Conservation (phyloP, 1,140 invertebrate species). For the Danaus plexippus region DNA sequence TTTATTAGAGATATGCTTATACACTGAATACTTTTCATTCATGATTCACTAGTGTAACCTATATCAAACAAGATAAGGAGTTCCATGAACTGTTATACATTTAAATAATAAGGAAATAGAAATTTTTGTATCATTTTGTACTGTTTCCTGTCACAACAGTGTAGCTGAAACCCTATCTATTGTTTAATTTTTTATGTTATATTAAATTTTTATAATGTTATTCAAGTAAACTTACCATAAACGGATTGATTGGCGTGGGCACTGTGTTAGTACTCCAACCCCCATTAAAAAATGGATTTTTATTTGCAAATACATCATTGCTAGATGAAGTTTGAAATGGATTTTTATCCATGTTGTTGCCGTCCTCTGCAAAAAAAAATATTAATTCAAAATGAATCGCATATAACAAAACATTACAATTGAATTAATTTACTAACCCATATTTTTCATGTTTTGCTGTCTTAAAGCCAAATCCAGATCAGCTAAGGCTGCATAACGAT, state of each 20-base stretch:
- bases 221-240: slow-evolving; percentile 42
- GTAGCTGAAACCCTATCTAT: no score
- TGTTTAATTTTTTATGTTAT: slow-evolving; percentile 3
- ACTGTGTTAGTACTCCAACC: slow-evolving; percentile 44
- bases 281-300: slow-evolving; percentile 62
- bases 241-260: slow-evolving; percentile 51
- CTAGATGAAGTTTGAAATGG: slow-evolving; percentile 59
- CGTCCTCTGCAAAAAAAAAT: slow-evolving; percentile 49
- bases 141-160: slow-evolving; percentile 8
- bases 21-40: slow-evolving; percentile 9
- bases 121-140: slow-evolving; percentile 12
- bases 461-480: slow-evolving; percentile 65
- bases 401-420: slow-evolving; percentile 4
- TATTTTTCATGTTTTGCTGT: slow-evolving; percentile 63
- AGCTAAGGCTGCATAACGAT: slow-evolving; percentile 68
- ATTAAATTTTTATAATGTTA: slow-evolving; percentile 2
- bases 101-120: slow-evolving; percentile 12
- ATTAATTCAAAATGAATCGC: neutral
- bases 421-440: slow-evolving; percentile 35
- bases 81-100: slow-evolving; percentile 14
- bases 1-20: slow-evolving; percentile 13
- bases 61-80: slow-evolving; percentile 15
- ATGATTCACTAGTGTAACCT: slow-evolving; percentile 8
- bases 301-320: slow-evolving; percentile 54
- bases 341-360: slow-evolving; percentile 45